Percentiles rank a stretch among this genome's conserved stretches.
These are phyloP conservation scores for Penaeus indicus DNA, from an alignment of 1,140 invertebrate species.

Conservation along the genomic window DNA sequence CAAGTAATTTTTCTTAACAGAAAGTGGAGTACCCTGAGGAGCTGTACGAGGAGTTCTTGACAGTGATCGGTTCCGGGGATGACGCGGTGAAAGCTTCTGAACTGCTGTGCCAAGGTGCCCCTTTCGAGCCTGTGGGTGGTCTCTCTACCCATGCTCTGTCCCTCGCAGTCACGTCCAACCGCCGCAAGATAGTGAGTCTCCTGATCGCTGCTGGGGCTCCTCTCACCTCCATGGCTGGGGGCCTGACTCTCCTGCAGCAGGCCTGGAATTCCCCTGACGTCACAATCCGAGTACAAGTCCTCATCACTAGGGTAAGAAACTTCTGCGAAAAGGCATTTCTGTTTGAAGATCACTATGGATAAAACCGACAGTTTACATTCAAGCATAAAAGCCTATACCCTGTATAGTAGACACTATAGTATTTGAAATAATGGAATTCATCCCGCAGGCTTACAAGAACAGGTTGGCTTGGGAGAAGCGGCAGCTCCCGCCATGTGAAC, in stretches of 20 bases:
- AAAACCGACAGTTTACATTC: too few relatives aligned
- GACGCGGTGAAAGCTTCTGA: background rate
- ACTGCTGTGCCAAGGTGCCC: constrained; percentile 11
- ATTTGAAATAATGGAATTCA: too few relatives aligned
- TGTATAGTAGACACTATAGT: too few relatives aligned
- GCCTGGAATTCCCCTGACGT: constrained; percentile 33
- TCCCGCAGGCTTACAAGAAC: too few relatives aligned
- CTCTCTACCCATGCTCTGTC: constrained; percentile 1
- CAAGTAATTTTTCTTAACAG: background rate
- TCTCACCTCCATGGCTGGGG: constrained; percentile 3
- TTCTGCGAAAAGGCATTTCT: too few relatives aligned
- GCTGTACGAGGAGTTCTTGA: constrained; percentile 31
- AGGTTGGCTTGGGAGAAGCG: too few relatives aligned
- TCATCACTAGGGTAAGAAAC: constrained; percentile 30
- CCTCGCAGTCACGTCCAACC: constrained; percentile 36
- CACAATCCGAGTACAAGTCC: background rate
- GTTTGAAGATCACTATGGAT: too few relatives aligned
- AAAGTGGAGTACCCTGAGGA: background rate
- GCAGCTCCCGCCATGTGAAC: too few relatives aligned
- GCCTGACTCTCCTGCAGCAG: constrained; percentile 27
- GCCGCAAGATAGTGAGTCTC: constrained; percentile 14
- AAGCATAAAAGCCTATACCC: too few relatives aligned
- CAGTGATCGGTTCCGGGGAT: constrained; percentile 18
- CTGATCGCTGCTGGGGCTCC: constrained; percentile 38
- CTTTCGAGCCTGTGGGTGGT: constrained; percentile 7